These are phyloP conservation scores for Chinchilla lanigera DNA, from an alignment of 2,113 vertebrate genomes.

Conservation along the genomic window DNA sequence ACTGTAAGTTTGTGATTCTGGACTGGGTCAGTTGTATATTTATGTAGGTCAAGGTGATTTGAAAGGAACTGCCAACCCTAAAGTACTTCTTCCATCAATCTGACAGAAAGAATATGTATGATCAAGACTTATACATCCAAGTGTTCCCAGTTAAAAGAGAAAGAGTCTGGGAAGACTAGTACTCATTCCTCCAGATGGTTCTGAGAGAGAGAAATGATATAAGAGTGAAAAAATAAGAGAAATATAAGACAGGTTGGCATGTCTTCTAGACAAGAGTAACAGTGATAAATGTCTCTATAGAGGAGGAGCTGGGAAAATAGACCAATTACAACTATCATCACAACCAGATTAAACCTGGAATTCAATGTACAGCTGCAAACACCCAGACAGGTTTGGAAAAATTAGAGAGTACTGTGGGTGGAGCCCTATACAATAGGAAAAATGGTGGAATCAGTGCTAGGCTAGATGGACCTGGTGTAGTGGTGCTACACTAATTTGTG, in stretches of 20 bases:
- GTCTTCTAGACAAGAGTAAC: not conserved
- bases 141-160: not conserved
- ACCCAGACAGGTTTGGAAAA: not conserved
- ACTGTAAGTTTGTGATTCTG: not conserved
- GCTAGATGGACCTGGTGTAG: not conserved
- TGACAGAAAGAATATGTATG: not conserved
- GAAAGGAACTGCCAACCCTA: not conserved
- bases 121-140: not conserved
- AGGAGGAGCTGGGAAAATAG: not conserved
- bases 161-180: not conserved
- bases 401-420: not conserved
- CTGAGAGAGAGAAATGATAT: not conserved
- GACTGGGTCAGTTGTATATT: not conserved
- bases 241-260: not conserved
- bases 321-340: not conserved
- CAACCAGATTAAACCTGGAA: not conserved
- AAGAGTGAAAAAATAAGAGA: not conserved
- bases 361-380: not conserved
- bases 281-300: not conserved
- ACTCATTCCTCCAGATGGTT: not conserved
- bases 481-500: not conserved
- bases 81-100: not conserved
- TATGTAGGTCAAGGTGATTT: not conserved
- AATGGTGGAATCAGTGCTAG: not conserved
- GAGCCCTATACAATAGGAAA: not conserved